phyloP scores from a whole-genome alignment of 2,113 vertebrate genomes.

The Trichomycterus rosablanca region DNA sequence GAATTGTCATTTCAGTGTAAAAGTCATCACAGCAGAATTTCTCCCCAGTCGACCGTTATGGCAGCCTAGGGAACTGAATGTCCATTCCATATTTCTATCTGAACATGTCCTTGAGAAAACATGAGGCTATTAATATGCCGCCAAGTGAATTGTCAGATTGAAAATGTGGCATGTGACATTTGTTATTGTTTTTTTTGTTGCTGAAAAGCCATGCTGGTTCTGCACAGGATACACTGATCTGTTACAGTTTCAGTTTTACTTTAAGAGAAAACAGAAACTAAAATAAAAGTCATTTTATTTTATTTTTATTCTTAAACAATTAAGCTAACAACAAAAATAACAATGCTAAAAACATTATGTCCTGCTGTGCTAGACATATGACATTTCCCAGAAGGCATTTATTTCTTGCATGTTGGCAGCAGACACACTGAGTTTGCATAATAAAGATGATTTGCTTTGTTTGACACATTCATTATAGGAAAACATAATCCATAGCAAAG shows the following conservation, averaged over 20 bases:
- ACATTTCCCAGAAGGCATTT: conserved; percentile 5
- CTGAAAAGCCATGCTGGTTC: background rate
- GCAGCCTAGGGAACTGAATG: background rate
- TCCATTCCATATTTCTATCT: conserved; percentile 10
- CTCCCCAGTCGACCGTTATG: conserved; percentile 10
- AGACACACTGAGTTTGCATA: background rate
- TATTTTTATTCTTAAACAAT: conserved; percentile 1
- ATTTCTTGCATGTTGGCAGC: conserved; percentile 1
- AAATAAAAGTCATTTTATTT: background rate
- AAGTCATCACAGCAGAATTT: conserved; percentile 10
- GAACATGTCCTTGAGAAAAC: conserved; percentile 8
- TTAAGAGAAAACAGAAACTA: background rate
- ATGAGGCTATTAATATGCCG: background rate
- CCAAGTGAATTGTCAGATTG: background rate
- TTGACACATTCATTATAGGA: background rate
- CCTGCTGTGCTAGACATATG: background rate
- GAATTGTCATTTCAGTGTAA: conserved; percentile 10
- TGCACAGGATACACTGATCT: background rate
- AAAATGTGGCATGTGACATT: background rate
- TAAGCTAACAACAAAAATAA: background rate
- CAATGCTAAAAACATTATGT: background rate
- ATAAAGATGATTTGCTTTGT: background rate
- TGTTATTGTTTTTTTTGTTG: background rate
- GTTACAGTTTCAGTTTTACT: background rate
- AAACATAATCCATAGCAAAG: background rate